Base-by-base conservation (phyloP, 2,113 vertebrate genomes). In the Paratilapia polleni region DNA sequence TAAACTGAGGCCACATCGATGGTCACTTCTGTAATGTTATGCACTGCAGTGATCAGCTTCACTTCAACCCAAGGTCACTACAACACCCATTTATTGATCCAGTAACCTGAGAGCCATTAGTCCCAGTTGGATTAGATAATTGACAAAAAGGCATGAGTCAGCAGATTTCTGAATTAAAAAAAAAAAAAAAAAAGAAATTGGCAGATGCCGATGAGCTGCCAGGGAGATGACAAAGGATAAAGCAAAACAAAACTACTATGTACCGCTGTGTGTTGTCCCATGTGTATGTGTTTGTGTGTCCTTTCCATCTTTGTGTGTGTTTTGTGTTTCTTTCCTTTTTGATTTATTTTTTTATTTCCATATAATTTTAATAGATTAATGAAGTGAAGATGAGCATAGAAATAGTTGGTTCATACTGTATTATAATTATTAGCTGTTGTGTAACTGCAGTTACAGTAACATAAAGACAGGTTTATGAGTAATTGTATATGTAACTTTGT, bases 241-340 rank as follows among this genome's bases (percentile, higher is more conserved):
- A 89, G 59, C 60, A 73, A 89, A 83, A 78, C 80, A 81, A 93
- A 92, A 91, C 81, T 52, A 43, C 87, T 61, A 68, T 70, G 57
- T 90, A 82, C 80, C 24, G 74, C 78, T 77, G 66, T 82, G 74
- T 95, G 74, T 83, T 80, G 61, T 87, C 77, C 36, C 19, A 24
- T 91, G 78, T 80, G 19, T 89, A 17, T 66, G 14, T 88, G 80
- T 88, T 58, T 92, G 70, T 94, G 58, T 88, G 88, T 91, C 77
- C 14, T 92, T 85, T 89, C 89, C 92, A 91, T 94, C 64, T 49
- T 88, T 34, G 24, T 83, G 14, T 87, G 31, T 81, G 83, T 90
- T 89, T 59, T 74, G 22, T 88, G 56, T 90, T 84, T 3, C 59
- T 87, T 85, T 78, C 79, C 59, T 78, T 86, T 80, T 59, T 3